Percentiles rank a stretch among this genome's conserved stretches.
Conservation (phyloP, 2,113 vertebrate species). For the Vulpes vulpes region DNA sequence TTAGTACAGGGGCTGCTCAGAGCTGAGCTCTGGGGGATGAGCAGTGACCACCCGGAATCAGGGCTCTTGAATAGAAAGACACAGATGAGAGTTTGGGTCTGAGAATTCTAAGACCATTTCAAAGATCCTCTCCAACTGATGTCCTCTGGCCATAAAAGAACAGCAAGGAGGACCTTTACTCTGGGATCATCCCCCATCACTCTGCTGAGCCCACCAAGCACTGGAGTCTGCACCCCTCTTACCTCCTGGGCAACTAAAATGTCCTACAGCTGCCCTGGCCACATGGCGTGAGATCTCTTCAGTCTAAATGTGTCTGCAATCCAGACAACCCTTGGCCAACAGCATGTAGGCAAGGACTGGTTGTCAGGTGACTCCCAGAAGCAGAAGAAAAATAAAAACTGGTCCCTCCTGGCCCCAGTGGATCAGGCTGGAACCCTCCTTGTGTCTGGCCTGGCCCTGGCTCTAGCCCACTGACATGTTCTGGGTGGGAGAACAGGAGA, state of each 20-base stretch:
- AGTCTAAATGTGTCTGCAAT: background rate
- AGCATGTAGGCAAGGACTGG: background rate
- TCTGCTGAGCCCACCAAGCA: background rate
- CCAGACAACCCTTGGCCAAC: background rate
- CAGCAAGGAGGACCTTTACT: background rate
- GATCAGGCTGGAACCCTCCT: background rate
- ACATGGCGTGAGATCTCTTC: rapidly evolving
- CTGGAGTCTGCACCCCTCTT: rapidly evolving
- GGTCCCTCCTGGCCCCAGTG: background rate
- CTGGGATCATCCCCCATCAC: background rate
- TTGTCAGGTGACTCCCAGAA: background rate
- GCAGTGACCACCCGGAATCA: too few relatives aligned
- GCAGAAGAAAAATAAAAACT: background rate
- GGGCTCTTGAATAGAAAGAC: too few relatives aligned
- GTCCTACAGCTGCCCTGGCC: background rate
- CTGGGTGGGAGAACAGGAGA: background rate
- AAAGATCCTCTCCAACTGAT: background rate
- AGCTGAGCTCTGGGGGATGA: background rate
- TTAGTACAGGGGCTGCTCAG: background rate
- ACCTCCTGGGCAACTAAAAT: background rate
- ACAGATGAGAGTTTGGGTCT: background rate
- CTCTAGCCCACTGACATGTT: too few relatives aligned
- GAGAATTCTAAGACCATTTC: background rate
- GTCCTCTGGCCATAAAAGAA: background rate
- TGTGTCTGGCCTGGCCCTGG: background rate